Evolutionary conservation across 2,888 invertebrate species (phyloP).

Genomic region (Drymonia ruficornis): DNA sequence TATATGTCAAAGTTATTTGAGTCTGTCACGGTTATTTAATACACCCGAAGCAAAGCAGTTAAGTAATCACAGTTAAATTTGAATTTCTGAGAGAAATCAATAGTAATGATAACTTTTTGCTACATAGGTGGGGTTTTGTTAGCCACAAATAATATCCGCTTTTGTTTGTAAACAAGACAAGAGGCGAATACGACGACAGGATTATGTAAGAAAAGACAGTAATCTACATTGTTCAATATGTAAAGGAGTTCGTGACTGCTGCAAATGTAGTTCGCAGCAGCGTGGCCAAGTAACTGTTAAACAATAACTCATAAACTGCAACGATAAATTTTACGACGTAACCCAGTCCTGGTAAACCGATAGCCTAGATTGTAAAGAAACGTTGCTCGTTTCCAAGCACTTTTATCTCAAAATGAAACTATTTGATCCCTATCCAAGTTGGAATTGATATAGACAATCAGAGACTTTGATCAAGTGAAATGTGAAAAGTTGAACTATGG

Average conservation of each 20-base stretch:
- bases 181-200: background rate
- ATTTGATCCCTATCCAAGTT: slow-evolving; percentile 1
- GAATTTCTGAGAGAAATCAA: background rate
- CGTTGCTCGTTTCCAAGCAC: slow-evolving; percentile 25
- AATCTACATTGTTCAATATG: slow-evolving; percentile 30
- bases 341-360: slow-evolving; percentile 62
- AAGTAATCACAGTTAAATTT: background rate
- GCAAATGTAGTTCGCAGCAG: slow-evolving; percentile 29
- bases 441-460: background rate
- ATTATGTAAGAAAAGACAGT: slow-evolving; percentile 29
- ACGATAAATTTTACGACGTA: slow-evolving; percentile 74
- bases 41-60: slow-evolving; percentile 21
- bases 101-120: background rate
- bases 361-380: slow-evolving; percentile 63
- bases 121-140: background rate
- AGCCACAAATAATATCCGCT: no score
- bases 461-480: slow-evolving; percentile 9
- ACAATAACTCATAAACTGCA: slow-evolving; percentile 75
- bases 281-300: slow-evolving; percentile 43
- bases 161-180: no score
- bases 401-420: slow-evolving; percentile 20
- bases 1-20: slow-evolving; percentile 25
- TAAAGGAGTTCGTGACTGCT: slow-evolving; percentile 49
- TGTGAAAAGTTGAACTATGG: slow-evolving; percentile 12
- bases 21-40: slow-evolving; percentile 25